Percentiles rank a stretch among this genome's conserved stretches.
These are phyloP conservation scores for Dryobotodes eremita DNA, from an alignment of 2,888 invertebrate species.

Conservation along the genomic window DNA sequence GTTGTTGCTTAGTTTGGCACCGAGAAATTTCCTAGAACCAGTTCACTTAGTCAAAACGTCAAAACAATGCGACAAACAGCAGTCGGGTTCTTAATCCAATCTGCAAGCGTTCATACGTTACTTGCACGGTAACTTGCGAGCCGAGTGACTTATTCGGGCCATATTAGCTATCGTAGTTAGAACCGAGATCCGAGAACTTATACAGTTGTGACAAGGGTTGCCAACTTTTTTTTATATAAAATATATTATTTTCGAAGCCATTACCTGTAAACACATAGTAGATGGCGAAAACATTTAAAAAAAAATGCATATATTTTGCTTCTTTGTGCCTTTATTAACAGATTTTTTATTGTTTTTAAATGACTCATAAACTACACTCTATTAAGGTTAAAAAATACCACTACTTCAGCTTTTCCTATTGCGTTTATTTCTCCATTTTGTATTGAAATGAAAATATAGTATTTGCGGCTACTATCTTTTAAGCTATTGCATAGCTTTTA, in stretches of 20 bases:
- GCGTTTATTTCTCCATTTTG: not conserved
- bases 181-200: conserved; percentile 51
- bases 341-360: not conserved
- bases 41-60: conserved; percentile 21
- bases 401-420: not conserved
- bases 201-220: conserved; percentile 52
- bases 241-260: not conserved
- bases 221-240: not conserved
- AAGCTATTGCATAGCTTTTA: too few relatives aligned
- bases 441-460: not conserved
- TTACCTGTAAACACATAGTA: not conserved
- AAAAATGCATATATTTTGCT: too few relatives aligned
- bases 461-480: not conserved
- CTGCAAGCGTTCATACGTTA: conserved; percentile 23
- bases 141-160: conserved; percentile 67
- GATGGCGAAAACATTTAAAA: not conserved
- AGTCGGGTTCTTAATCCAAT: conserved; percentile 34
- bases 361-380: too few relatives aligned
- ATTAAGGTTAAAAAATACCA: not conserved
- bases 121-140: conserved; percentile 33
- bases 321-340: not conserved
- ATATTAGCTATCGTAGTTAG: conserved; percentile 55
- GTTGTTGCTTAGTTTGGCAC: not conserved
- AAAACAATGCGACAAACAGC: conserved; percentile 43
- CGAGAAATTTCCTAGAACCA: not conserved